Base-by-base conservation (phyloP, 2,797 vertebrate species). In the Semotilus atromaculatus region DNA sequence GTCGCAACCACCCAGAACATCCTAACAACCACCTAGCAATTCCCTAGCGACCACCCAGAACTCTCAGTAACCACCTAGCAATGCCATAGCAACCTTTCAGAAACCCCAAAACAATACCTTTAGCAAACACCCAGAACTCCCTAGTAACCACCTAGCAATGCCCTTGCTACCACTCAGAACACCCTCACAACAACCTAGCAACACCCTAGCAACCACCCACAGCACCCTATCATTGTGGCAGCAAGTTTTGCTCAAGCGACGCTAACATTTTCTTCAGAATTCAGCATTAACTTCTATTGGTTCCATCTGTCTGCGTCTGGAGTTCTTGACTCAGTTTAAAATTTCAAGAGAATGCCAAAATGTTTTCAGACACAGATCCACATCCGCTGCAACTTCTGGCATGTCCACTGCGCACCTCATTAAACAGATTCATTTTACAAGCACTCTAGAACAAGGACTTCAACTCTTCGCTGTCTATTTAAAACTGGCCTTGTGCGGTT, bases 361-460 rank as follows among this genome's bases (percentile, higher is more conserved):
- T 51, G 23, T 13, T n/a, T 62, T 26, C 29, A 21, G 38, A 64
- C 40, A 48, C 29, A 0, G 40, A 68, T 66, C 67, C 45, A 80
- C 31, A 36, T 74, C 67, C 18, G 18, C 70, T 74, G 58, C 29
- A 40, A 66, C 4, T 21, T 43, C 7, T 40, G 76, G 29, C 8
- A n/a, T 19, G 67, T 60, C 70, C 51, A 84, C 29, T 73, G 72
- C 48, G 21, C 26, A 29, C 43, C 29, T 76, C 58, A n/a, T 84
- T 87, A 84, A 84, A 13, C 38, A 62, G 76, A 48, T 82, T 38
- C 8, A 64, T 60, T 58, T 85, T 77, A 75, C 43, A 73, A 21
- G 14, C 8, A 19, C 67, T 45, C 10, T 45, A n/a, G 34, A 81
- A 31, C 58, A 36, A 43, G 74, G 74, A 82, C 79, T 40, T 18